These are phyloP conservation scores for Meles meles DNA, from an alignment of 2,113 vertebrate genomes.

Conservation along the genomic window DNA sequence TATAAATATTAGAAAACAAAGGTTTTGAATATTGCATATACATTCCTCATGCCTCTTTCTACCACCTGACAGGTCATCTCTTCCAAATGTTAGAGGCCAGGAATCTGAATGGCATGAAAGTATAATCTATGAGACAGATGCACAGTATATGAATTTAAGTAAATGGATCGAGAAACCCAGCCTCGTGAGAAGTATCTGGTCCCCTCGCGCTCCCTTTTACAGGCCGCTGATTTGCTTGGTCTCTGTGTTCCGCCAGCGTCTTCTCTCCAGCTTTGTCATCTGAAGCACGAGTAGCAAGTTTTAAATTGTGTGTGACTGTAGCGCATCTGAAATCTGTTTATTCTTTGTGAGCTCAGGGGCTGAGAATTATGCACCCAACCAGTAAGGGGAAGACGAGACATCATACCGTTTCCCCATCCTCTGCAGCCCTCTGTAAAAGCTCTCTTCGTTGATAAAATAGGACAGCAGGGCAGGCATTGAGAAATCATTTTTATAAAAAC, in stretches of 20 bases:
- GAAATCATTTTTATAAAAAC: constrained; percentile 32
- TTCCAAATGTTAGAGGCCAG: background rate
- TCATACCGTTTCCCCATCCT: background rate
- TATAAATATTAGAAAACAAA: constrained; percentile 49
- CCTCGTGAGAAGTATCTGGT: background rate
- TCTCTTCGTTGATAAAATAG: constrained; percentile 51
- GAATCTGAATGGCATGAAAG: background rate
- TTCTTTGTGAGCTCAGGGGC: constrained; percentile 38
- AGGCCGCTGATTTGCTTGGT: background rate
- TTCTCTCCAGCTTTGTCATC: constrained; percentile 28
- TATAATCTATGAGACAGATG: background rate
- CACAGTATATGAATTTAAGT: background rate
- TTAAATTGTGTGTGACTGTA: constrained; percentile 37
- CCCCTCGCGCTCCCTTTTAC: background rate
- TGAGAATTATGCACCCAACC: constrained; percentile 40
- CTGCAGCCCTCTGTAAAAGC: constrained; percentile 7
- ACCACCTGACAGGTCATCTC: background rate
- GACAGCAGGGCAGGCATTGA: background rate
- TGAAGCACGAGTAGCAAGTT: constrained; percentile 16
- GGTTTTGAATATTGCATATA: constrained; percentile 22
- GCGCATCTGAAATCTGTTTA: constrained; percentile 46
- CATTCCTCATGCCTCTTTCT: background rate
- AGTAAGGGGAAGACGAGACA: constrained; percentile 22
- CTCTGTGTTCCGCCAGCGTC: background rate
- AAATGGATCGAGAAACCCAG: background rate